These are phyloP conservation scores for Eristalinus sepulchralis DNA, from an alignment of 2,888 invertebrate species.

Conservation along the genomic window DNA sequence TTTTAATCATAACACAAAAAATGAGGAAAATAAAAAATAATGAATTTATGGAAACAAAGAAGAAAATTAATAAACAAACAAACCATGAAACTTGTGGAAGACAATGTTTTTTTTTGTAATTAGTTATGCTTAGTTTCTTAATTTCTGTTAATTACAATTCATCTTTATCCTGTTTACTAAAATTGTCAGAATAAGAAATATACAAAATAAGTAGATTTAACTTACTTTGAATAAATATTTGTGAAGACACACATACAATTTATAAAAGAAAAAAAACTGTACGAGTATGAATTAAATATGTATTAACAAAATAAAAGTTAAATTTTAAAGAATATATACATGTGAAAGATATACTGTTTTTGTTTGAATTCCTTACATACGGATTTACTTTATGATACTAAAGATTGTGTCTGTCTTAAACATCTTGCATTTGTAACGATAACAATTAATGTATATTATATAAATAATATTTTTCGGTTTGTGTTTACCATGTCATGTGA, in stretches of 20 bases:
- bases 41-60: slow-evolving; percentile 47
- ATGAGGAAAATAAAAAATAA: slow-evolving; percentile 2
- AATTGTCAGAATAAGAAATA: slow-evolving; percentile 23
- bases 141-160: slow-evolving; percentile 11
- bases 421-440: not conserved
- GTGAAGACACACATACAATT: slow-evolving; percentile 32
- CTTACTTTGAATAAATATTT: slow-evolving; percentile 65
- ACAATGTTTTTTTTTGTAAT: slow-evolving; percentile 8
- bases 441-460: not conserved
- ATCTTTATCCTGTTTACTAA: slow-evolving; percentile 38
- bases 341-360: slow-evolving; percentile 30
- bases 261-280: slow-evolving; percentile 57
- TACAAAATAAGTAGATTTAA: slow-evolving; percentile 52
- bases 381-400: not conserved
- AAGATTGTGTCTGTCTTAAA: not conserved
- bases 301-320: slow-evolving; percentile 51
- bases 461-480: not conserved
- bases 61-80: not conserved
- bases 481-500: not conserved
- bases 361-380: slow-evolving; percentile 10
- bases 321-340: slow-evolving; percentile 17
- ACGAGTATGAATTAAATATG: slow-evolving; percentile 43
- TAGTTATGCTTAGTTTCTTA: slow-evolving; percentile 2
- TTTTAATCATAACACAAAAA: slow-evolving; percentile 7
- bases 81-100: not conserved